These are phyloP conservation scores for Tanaodytes sp. DNA, from an alignment of 2,888 invertebrate genomes.

Conservation along the genomic window DNA sequence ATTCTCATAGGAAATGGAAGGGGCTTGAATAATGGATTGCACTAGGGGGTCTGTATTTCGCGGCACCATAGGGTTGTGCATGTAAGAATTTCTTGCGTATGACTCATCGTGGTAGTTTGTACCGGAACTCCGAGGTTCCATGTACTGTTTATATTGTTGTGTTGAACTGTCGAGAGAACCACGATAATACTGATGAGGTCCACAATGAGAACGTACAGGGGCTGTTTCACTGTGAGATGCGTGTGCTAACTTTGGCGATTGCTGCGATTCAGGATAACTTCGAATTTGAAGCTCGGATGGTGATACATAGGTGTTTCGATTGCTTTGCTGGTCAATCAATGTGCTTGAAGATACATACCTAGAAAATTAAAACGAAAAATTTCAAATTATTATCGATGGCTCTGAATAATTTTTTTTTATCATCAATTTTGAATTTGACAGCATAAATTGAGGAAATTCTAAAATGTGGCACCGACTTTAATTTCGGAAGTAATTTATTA, in stretches of 20 bases:
- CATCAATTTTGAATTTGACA: no score
- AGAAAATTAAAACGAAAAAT: no score
- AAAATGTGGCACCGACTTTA: no score
- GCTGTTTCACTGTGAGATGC: conserved; percentile 66
- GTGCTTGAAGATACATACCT: conserved; percentile 58
- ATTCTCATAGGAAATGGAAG: conserved; percentile 52
- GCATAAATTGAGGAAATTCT: no score
- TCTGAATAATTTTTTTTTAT: no score
- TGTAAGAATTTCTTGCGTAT: conserved; percentile 65
- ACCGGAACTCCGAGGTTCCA: conserved; percentile 59
- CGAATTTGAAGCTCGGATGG: conserved; percentile 69
- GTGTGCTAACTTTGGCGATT: conserved; percentile 61
- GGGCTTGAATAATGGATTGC: no score
- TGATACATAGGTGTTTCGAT: conserved; percentile 69
- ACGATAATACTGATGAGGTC: conserved; percentile 65
- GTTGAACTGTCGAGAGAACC: conserved; percentile 58
- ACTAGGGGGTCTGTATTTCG: conserved; percentile 55
- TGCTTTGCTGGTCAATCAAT: conserved; percentile 64
- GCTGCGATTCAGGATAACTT: conserved; percentile 58
- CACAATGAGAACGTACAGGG: conserved; percentile 63
- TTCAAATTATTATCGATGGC: no score
- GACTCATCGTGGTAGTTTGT: conserved; percentile 61
- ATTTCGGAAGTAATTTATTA: no score
- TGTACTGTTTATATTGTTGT: conserved; percentile 63
- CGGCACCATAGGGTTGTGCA: conserved; percentile 56